Base-by-base conservation (phyloP, 2,113 vertebrate species). In the Macquaria australasica region DNA sequence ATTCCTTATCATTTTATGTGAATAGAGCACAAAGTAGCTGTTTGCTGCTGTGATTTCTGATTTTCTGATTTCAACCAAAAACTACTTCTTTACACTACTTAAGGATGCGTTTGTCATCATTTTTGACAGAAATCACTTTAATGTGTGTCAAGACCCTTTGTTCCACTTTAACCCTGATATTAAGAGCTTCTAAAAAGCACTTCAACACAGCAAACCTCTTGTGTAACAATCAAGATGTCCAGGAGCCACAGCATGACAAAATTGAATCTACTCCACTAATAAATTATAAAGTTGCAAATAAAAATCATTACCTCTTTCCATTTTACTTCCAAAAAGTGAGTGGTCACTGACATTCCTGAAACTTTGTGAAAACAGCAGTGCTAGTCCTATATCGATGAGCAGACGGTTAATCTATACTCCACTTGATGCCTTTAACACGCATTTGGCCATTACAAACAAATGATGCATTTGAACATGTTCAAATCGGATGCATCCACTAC, bases 251-350 rank as follows among this genome's bases (percentile, higher is more conserved):
- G 39, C 12, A 86, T 56, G 41, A 37, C 60, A 58, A 23, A 71
- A 56, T 77, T 48, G 59, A 84, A 79, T 72, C 37, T 21, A 53
- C n/a, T 58, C 20, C 37, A 16, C 11, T 70, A 14, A 71, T 77
- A 69, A 79, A 81, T 87, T 79, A 43, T 48, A 23, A 73, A 82
- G 43, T 79, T 64, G 10, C 77, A 82, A 77, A 15, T 70, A 81
- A 62, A 71, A 64, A 74, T 43, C 18, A 67, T 56, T 48, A 64
- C 31, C 45, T 59, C 37, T 64, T 76, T 72, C 15, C n/a, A n/a
- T 84, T 86, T 77, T 59, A 64, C 8, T 62, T 53, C 37, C n/a
- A 62, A 56, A 67, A 63, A 41, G n/a, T 55, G 15, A 45, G n/a
- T 41, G 6, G 18, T 53, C 63, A 48, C 37, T 75, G 68, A 70